Percentiles rank a stretch among this genome's conserved stretches.
Conservation (phyloP, 2,888 invertebrate species). For the Drosophila nr. perissopoda region DNA sequence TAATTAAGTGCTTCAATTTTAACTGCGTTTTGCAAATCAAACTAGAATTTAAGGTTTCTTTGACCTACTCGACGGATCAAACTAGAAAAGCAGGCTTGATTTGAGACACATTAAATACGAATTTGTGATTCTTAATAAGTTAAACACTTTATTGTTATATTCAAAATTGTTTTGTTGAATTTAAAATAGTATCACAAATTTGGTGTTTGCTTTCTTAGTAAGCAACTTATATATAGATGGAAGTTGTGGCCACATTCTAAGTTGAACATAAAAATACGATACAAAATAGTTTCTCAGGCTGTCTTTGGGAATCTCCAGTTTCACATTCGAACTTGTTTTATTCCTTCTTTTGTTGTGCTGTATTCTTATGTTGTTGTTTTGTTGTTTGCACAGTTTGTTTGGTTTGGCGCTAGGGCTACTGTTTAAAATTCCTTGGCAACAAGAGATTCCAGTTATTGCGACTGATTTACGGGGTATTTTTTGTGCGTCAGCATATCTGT, state of each 20-base stretch:
- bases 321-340: conserved; percentile 23
- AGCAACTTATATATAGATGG: not conserved
- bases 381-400: conserved; percentile 48
- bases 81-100: not conserved
- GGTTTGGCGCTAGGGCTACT: conserved; percentile 69
- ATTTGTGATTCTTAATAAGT: not conserved
- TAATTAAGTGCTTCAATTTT: not conserved
- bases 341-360: conserved; percentile 14
- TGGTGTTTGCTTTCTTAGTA: not conserved
- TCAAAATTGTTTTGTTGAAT: not conserved
- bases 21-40: not conserved
- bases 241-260: not conserved
- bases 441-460: conserved; percentile 73
- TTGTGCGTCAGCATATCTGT: conserved; percentile 69
- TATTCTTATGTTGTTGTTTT: conserved; percentile 14
- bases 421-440: conserved; percentile 63
- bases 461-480: conserved; percentile 79
- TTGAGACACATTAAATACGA: not conserved
- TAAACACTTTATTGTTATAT: not conserved
- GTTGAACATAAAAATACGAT: not conserved
- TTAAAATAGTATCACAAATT: not conserved
- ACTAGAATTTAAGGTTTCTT: not conserved
- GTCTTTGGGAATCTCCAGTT: conserved; percentile 24
- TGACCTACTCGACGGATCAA: not conserved
- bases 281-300: conserved; percentile 20